Evolutionary conservation across 1,140 invertebrate genomes (phyloP).

Genomic region (Pogonus chalceus): DNA sequence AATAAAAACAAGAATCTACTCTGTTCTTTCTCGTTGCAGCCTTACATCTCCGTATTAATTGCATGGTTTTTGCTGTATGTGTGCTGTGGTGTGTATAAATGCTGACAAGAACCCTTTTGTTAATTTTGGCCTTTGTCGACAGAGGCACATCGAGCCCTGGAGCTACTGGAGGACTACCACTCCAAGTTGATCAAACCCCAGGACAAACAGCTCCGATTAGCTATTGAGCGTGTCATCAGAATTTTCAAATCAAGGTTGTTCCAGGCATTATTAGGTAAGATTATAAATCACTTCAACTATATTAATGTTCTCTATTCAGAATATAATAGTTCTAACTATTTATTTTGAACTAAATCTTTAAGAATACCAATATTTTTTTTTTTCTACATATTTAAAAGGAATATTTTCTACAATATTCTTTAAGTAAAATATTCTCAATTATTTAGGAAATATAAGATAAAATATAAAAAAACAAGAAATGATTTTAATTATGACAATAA

Average conservation of each 20-base stretch:
- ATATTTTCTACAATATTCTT: too few relatives aligned
- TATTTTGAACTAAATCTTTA: too few relatives aligned
- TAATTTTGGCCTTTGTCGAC: constrained; percentile 20
- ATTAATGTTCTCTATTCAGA: neutral
- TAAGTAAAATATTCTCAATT: too few relatives aligned
- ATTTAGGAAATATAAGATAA: too few relatives aligned
- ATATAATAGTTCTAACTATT: too few relatives aligned
- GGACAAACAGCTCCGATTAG: constrained; percentile 85
- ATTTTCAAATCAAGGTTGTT: constrained; percentile 97
- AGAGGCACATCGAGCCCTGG: constrained; percentile 95
- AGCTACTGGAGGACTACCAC: constrained; percentile 95
- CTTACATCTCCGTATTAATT: neutral
- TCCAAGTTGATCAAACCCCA: constrained; percentile 82
- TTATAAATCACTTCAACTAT: neutral
- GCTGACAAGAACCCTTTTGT: neutral
- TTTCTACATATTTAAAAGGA: too few relatives aligned
- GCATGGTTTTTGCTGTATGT: neutral
- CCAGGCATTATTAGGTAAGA: constrained; percentile 92
- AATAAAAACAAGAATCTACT: too few relatives aligned
- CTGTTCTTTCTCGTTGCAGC: neutral
- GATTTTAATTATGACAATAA: too few relatives aligned
- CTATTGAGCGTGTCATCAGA: constrained; percentile 92
- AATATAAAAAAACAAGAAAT: too few relatives aligned
- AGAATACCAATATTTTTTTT: too few relatives aligned
- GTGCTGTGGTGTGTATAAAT: neutral